Evolutionary conservation across 2,797 vertebrate species (phyloP).

Genomic region (Dendrocincla fuliginosa): DNA sequence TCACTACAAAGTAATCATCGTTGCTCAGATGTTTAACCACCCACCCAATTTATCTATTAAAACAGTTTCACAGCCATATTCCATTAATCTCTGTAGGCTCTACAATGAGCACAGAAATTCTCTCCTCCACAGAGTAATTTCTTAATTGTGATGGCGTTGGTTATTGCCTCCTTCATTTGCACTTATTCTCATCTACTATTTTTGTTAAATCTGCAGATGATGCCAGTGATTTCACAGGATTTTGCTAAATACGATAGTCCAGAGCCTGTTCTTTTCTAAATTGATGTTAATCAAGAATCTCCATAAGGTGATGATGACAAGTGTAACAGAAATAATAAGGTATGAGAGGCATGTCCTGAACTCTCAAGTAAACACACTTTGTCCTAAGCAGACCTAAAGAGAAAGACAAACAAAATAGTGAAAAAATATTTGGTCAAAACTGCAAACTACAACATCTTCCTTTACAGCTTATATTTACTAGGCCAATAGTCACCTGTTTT

Average conservation of each 20-base stretch:
- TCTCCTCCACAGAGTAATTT: not conserved
- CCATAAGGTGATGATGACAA: not conserved
- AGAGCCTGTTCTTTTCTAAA: not conserved
- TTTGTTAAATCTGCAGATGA: not conserved
- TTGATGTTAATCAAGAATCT: not conserved
- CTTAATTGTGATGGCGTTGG: not conserved
- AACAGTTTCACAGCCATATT: constrained; percentile 22
- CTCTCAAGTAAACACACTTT: not conserved
- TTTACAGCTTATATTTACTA: not conserved
- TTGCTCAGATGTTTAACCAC: constrained; percentile 47
- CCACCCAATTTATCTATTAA: constrained; percentile 59
- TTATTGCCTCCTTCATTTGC: not conserved
- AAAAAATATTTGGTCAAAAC: not conserved
- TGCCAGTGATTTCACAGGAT: not conserved
- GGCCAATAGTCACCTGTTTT: not conserved
- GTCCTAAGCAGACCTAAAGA: not conserved
- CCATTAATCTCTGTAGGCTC: constrained; percentile 49
- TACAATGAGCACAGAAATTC: not conserved
- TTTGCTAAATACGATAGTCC: not conserved
- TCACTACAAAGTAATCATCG: constrained; percentile 61
- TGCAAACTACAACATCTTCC: not conserved
- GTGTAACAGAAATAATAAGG: not conserved
- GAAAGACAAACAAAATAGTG: not conserved
- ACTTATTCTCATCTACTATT: not conserved
- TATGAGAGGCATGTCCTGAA: not conserved